Evolutionary conservation across 2,113 vertebrate species (phyloP).

Genomic region (Triplophysa dalaica): DNA sequence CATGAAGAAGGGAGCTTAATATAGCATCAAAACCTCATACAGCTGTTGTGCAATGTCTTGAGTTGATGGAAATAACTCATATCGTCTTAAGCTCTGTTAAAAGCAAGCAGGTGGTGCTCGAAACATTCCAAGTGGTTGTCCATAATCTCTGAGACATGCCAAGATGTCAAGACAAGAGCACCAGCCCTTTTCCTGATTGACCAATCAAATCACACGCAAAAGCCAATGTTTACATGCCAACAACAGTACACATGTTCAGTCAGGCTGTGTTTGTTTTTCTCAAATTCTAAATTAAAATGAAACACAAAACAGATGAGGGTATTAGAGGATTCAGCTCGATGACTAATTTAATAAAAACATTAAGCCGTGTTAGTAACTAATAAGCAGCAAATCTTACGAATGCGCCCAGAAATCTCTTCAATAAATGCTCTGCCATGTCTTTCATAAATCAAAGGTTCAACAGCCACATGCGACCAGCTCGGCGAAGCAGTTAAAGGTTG

Average conservation of each 20-base stretch:
- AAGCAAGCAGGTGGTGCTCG: conserved; percentile 14
- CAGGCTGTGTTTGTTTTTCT: background rate
- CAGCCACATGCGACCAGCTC: background rate
- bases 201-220: conserved; percentile 3
- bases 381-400: conserved; percentile 3
- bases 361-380: background rate
- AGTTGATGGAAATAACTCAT: conserved; percentile 28
- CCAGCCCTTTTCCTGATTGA: background rate
- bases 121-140: conserved; percentile 17
- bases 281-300: background rate
- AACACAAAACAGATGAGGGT: no score
- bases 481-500: background rate
- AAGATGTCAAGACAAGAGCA: background rate
- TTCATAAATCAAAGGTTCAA: background rate
- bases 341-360: background rate
- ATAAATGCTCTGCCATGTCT: background rate
- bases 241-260: background rate
- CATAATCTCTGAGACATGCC: conserved; percentile 8
- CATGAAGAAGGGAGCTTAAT: conserved; percentile 32
- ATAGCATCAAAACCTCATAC: conserved; percentile 59
- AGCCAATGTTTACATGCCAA: background rate
- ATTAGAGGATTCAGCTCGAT: no score
- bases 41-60: conserved; percentile 40
- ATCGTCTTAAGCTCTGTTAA: conserved; percentile 9
- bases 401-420: background rate